phyloP scores from a whole-genome alignment of 2,888 invertebrate species.

The Nyleta sp. region DNA sequence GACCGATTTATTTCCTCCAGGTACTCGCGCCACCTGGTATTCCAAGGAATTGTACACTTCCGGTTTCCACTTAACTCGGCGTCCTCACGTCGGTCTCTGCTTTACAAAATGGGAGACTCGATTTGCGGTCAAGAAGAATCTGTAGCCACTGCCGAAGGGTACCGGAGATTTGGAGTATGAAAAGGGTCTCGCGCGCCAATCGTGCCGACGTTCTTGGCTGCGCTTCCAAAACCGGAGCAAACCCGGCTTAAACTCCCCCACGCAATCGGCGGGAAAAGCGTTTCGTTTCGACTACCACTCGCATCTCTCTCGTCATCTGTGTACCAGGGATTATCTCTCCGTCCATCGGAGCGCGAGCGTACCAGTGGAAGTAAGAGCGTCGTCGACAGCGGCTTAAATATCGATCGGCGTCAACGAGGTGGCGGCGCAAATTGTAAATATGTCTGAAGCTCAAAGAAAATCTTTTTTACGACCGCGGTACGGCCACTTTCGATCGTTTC shows the following conservation, averaged over 20 bases:
- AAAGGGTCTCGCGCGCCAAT: constrained; percentile 50
- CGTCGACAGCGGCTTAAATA: constrained; percentile 56
- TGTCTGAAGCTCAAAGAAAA: constrained; percentile 63
- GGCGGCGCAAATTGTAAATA: constrained; percentile 58
- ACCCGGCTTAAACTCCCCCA: constrained; percentile 68
- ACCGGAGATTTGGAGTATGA: constrained; percentile 66
- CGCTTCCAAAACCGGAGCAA: constrained; percentile 69
- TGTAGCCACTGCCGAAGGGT: constrained; percentile 61
- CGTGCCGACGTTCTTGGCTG: constrained; percentile 50
- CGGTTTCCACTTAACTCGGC: constrained; percentile 36
- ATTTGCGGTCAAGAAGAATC: constrained; percentile 40
- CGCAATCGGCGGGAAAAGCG: constrained; percentile 62
- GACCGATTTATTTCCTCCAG: constrained; percentile 6
- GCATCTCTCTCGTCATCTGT: constrained; percentile 62
- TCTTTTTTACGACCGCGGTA: constrained; percentile 49
- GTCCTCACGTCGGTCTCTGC: constrained; percentile 2
- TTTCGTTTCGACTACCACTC: constrained; percentile 66
- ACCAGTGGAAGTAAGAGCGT: constrained; percentile 56
- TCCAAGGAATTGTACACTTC: constrained; percentile 29
- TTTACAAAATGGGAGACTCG: constrained; percentile 13
- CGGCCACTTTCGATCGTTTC: constrained; percentile 53
- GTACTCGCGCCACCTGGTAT: constrained; percentile 2
- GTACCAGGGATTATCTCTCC: constrained; percentile 66
- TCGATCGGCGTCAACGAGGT: constrained; percentile 56
- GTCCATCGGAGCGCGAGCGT: constrained; percentile 66